A percentile compares a stretch with the other conserved stretches of the same genome.
phyloP scores from a whole-genome alignment of 2,797 vertebrate genomes.

The Crotalus adamanteus region DNA sequence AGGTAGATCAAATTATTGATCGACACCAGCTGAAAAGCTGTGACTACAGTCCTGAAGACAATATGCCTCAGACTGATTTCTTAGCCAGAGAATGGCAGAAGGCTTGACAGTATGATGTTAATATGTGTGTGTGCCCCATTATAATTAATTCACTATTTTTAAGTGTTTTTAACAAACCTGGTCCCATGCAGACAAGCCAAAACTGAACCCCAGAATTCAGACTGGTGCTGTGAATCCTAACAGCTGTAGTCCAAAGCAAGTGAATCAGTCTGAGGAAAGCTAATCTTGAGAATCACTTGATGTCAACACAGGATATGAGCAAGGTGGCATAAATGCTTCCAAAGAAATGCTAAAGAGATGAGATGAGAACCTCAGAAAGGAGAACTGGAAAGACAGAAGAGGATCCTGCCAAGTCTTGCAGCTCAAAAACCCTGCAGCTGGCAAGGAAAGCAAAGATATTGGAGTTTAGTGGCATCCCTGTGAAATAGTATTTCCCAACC shows the following conservation, averaged over 20 bases:
- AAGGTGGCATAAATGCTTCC: background rate
- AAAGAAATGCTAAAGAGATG: background rate
- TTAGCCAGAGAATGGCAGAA: background rate
- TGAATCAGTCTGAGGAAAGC: background rate
- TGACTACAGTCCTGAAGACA: background rate
- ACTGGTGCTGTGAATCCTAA: background rate
- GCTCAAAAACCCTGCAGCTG: background rate
- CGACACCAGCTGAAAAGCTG: background rate
- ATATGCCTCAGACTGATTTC: background rate
- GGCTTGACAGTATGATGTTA: background rate
- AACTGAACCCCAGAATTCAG: background rate
- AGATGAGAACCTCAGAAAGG: background rate
- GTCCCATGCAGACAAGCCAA: background rate
- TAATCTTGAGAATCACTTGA: background rate
- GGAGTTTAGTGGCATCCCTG: background rate
- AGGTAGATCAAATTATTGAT: background rate
- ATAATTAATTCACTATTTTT: background rate
- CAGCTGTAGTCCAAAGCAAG: background rate
- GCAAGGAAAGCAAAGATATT: background rate
- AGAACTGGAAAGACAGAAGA: background rate
- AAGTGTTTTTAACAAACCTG: background rate
- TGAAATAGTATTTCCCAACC: background rate
- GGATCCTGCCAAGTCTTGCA: background rate
- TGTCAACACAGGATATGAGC: background rate
- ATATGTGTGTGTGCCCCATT: background rate